These are phyloP conservation scores for Eolophus roseicapilla DNA, from an alignment of 2,113 vertebrate genomes.

Conservation along the genomic window DNA sequence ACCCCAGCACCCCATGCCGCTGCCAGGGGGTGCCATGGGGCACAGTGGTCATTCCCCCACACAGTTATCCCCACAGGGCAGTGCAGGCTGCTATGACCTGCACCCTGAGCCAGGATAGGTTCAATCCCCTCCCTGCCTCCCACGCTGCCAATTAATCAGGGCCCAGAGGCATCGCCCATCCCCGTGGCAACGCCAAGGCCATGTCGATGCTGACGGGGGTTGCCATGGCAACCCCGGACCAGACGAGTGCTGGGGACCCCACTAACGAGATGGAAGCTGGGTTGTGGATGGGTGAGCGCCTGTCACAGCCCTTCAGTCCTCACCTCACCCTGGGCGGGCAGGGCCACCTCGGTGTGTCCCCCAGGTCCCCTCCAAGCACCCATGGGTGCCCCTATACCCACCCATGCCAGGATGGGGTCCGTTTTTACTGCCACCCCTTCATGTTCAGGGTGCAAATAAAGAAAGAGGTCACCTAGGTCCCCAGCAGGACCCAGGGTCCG, in stretches of 20 bases:
- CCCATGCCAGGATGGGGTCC: rapidly evolving
- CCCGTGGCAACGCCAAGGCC: constrained; percentile 1
- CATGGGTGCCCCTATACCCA: not conserved
- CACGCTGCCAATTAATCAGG: not conserved
- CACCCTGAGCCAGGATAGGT: rapidly evolving
- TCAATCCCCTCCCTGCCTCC: not conserved
- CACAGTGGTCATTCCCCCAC: not conserved
- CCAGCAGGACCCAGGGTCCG: not conserved
- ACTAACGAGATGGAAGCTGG: not conserved
- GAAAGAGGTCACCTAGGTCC: not conserved
- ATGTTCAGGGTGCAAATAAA: not conserved
- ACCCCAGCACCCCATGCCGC: not conserved
- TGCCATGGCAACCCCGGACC: constrained; percentile 47
- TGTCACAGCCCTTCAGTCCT: not conserved
- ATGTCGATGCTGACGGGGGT: constrained; percentile 46
- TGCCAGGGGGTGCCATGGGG: not conserved
- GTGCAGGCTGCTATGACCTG: not conserved
- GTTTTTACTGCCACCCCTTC: not conserved
- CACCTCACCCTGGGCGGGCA: not conserved
- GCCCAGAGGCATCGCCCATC: constrained; percentile 36
- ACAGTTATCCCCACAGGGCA: not conserved
- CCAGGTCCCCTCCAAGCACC: not conserved
- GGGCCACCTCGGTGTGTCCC: not conserved
- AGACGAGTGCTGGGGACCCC: not conserved
- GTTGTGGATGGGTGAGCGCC: not conserved